These are phyloP conservation scores for Calliopsis andreniformis DNA, from an alignment of 1,140 invertebrate species.

Conservation along the genomic window DNA sequence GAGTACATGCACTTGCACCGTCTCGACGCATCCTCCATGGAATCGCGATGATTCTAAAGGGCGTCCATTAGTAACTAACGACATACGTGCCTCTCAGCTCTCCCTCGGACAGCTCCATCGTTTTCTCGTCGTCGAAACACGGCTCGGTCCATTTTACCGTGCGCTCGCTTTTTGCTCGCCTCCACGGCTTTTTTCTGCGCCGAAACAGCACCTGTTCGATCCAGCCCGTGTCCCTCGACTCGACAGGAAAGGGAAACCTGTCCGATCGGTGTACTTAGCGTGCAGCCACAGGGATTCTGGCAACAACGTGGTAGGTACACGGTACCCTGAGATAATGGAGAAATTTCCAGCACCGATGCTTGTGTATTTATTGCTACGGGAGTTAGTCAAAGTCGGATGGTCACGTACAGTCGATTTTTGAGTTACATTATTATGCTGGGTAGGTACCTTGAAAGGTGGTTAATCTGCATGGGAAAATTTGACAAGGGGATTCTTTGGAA, in stretches of 20 bases:
- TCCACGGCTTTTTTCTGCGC: slow-evolving; percentile 26
- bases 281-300: slow-evolving; percentile 1
- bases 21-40: slow-evolving; percentile 55
- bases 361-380: slow-evolving; percentile 32
- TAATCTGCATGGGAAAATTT: slow-evolving; percentile 14
- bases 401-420: slow-evolving; percentile 24
- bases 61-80: slow-evolving; percentile 63
- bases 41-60: slow-evolving; percentile 56
- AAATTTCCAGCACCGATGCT: slow-evolving; percentile 6
- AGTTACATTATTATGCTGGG: background rate
- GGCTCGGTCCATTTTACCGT: background rate
- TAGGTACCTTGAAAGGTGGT: slow-evolving; percentile 10
- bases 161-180: slow-evolving; percentile 11
- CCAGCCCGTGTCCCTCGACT: background rate
- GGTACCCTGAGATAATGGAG: slow-evolving; percentile 32
- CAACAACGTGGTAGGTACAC: slow-evolving; percentile 36
- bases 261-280: slow-evolving; percentile 37
- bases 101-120: background rate
- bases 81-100: slow-evolving; percentile 17
- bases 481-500: background rate
- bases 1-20: slow-evolving; percentile 22
- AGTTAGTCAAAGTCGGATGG: background rate
- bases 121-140: slow-evolving; percentile 5
- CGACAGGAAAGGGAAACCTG: slow-evolving; percentile 32
- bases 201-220: slow-evolving; percentile 51